These are phyloP conservation scores for Leucosticte australis DNA, from an alignment of 2,113 vertebrate species.

Conservation along the genomic window DNA sequence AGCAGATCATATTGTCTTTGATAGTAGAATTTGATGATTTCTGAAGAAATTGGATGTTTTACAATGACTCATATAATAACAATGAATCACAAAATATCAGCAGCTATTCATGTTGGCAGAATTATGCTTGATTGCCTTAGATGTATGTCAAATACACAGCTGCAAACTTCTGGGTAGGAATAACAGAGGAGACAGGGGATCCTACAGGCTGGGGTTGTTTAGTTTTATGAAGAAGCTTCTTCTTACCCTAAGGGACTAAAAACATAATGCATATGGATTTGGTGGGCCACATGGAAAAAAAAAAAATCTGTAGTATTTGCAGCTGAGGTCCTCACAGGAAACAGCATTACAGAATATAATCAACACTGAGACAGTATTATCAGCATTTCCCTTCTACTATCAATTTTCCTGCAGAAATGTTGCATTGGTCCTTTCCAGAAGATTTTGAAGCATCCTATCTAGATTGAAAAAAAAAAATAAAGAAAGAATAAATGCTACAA, in stretches of 20 bases:
- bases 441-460: background rate
- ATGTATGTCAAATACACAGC: background rate
- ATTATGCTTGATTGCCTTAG: background rate
- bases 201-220: background rate
- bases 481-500: background rate
- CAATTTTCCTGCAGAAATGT: background rate
- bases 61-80: background rate
- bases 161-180: background rate
- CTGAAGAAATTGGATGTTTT: background rate
- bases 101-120: background rate
- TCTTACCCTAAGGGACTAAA: background rate
- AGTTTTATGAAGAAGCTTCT: background rate
- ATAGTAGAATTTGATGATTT: background rate
- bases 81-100: background rate
- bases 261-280: background rate
- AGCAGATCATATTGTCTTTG: background rate
- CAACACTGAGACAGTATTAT: background rate
- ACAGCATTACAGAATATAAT: background rate
- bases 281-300: background rate
- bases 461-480: background rate
- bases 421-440: background rate
- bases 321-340: background rate
- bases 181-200: background rate
- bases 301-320: background rate
- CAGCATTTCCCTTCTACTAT: background rate